Percentiles rank a stretch among this genome's conserved stretches.
Conservation (phyloP, 2,888 invertebrate species). For the Scrobipalpa costella region DNA sequence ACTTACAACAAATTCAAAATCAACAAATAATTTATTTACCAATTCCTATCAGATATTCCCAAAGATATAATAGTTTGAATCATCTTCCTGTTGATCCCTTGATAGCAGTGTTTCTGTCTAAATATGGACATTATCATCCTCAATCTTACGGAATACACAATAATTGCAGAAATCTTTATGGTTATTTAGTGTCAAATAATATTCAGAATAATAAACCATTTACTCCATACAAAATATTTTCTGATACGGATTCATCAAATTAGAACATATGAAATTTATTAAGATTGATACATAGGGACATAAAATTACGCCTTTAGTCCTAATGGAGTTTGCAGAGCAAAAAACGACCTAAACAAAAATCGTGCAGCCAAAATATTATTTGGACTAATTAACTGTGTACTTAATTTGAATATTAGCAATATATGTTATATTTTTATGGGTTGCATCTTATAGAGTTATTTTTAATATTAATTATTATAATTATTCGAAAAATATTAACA, state of each 20-base stretch:
- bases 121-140: slow-evolving; percentile 82
- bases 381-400: too few relatives aligned
- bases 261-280: not conserved
- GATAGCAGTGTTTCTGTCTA: slow-evolving; percentile 82
- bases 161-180: slow-evolving; percentile 78
- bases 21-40: slow-evolving; percentile 36
- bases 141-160: slow-evolving; percentile 57
- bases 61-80: slow-evolving; percentile 77
- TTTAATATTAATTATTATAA: too few relatives aligned
- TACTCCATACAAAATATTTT: slow-evolving; percentile 80
- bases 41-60: slow-evolving; percentile 40
- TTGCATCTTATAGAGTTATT: too few relatives aligned
- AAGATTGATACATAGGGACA: too few relatives aligned
- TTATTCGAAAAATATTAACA: too few relatives aligned
- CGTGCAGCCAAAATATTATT: too few relatives aligned
- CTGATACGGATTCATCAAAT: slow-evolving; percentile 63
- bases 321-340: too few relatives aligned
- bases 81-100: slow-evolving; percentile 82
- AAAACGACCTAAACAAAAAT: too few relatives aligned
- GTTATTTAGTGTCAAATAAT: slow-evolving; percentile 83
- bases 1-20: slow-evolving; percentile 34
- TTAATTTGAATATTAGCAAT: too few relatives aligned
- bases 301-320: too few relatives aligned
- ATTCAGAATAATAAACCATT: slow-evolving; percentile 85
- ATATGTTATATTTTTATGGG: too few relatives aligned